Conservation (phyloP, 1,140 invertebrate genomes). For the Pygmarrhopalites habei region DNA sequence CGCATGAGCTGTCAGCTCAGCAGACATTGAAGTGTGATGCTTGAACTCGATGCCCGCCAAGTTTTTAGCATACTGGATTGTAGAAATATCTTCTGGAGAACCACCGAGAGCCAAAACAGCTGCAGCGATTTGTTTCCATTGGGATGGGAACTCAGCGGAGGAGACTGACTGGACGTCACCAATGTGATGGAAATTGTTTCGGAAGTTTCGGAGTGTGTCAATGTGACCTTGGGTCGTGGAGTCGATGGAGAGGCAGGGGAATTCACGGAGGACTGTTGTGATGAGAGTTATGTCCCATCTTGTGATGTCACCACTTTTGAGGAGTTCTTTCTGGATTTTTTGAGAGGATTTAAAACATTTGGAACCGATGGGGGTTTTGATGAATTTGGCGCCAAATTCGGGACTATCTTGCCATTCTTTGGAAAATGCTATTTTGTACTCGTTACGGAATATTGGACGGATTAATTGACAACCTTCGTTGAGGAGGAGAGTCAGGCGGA, state of each 20-base stretch:
- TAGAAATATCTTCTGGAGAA: background rate
- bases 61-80: no score
- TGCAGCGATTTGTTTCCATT: background rate
- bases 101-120: constrained; percentile 11
- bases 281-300: constrained; percentile 19
- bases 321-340: constrained; percentile 7
- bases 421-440: background rate
- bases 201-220: constrained; percentile 1
- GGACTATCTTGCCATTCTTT: constrained; percentile 13
- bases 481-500: background rate
- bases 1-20: background rate
- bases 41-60: no score
- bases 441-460: background rate
- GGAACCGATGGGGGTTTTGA: background rate
- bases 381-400: background rate
- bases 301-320: constrained; percentile 11
- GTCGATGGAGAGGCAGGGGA: background rate
- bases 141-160: background rate
- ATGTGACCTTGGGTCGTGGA: background rate
- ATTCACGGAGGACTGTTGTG: background rate
- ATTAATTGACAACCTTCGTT: background rate
- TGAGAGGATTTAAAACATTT: background rate
- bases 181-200: constrained; percentile 15
- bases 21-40: no score
- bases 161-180: background rate